Percentiles rank a stretch among this genome's conserved stretches.
phyloP scores from a whole-genome alignment of 2,888 invertebrate species.

The Lithophane leautieri region DNA sequence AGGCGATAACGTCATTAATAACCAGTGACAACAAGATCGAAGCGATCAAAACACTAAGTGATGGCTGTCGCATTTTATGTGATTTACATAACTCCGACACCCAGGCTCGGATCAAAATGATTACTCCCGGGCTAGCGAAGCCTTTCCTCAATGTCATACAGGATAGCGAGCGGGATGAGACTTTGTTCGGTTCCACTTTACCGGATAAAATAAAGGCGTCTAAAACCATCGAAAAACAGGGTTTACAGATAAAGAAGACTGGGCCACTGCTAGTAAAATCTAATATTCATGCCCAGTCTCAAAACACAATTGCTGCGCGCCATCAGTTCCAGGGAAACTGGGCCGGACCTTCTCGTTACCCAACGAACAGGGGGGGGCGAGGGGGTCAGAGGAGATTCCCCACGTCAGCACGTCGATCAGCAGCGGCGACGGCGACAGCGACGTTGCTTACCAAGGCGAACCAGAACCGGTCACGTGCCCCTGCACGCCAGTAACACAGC shows the following conservation, averaged over 20 bases:
- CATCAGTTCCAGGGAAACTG: too few relatives aligned
- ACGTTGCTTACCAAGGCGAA: too few relatives aligned
- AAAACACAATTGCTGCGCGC: too few relatives aligned
- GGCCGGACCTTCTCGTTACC: too few relatives aligned
- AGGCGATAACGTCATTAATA: background rate
- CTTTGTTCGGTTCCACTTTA: conserved; percentile 31
- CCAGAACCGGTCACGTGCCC: too few relatives aligned
- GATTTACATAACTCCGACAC: conserved; percentile 25
- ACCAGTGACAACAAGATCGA: background rate
- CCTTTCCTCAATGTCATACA: conserved; percentile 40
- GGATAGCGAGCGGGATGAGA: conserved; percentile 40
- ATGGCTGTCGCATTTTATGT: conserved; percentile 14
- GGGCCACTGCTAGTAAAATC: too few relatives aligned
- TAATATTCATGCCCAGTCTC: too few relatives aligned
- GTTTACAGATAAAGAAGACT: conserved; percentile 15
- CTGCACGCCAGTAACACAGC: too few relatives aligned
- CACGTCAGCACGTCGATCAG: too few relatives aligned
- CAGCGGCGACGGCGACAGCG: too few relatives aligned
- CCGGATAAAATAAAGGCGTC: conserved; percentile 43
- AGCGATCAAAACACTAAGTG: conserved; percentile 5
- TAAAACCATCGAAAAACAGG: conserved; percentile 43
- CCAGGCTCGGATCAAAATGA: conserved; percentile 15
- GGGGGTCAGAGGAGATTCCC: too few relatives aligned
- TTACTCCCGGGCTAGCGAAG: conserved; percentile 31
- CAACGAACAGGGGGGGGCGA: too few relatives aligned